phyloP scores from a whole-genome alignment of 2,888 invertebrate genomes.

The Augochlorella aurata region DNA sequence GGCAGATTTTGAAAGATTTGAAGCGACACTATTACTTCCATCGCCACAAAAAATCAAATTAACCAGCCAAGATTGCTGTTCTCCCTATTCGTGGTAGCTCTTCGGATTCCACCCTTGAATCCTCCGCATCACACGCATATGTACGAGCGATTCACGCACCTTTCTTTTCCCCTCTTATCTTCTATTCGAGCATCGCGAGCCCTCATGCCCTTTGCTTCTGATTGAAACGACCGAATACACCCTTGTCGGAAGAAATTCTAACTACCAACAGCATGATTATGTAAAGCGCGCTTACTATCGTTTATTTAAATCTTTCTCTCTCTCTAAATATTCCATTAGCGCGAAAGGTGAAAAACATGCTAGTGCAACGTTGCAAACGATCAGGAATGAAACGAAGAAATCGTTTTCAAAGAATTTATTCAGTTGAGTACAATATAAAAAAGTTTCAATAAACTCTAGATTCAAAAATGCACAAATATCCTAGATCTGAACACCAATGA shows the following conservation, averaged over 20 bases:
- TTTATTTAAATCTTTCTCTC: not conserved
- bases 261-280: not conserved
- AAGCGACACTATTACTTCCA: constrained; percentile 75
- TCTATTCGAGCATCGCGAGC: constrained; percentile 70
- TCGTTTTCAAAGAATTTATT: not conserved
- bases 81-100: constrained; percentile 6
- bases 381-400: not conserved
- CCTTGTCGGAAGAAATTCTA: constrained; percentile 18
- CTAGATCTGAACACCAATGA: not conserved
- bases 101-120: constrained; percentile 14
- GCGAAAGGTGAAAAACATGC: not conserved
- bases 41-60: constrained; percentile 78
- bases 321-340: not conserved
- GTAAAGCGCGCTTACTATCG: not conserved
- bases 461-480: not conserved
- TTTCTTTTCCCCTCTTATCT: constrained; percentile 61
- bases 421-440: not conserved
- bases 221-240: constrained; percentile 71
- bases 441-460: not conserved
- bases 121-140: constrained; percentile 23
- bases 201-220: constrained; percentile 72
- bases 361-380: not conserved
- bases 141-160: constrained; percentile 43
- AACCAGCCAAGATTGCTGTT: constrained; percentile 73
- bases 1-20: constrained; percentile 75